Conservation (phyloP, 2,888 invertebrate species). For the Phalera bucephala region DNA sequence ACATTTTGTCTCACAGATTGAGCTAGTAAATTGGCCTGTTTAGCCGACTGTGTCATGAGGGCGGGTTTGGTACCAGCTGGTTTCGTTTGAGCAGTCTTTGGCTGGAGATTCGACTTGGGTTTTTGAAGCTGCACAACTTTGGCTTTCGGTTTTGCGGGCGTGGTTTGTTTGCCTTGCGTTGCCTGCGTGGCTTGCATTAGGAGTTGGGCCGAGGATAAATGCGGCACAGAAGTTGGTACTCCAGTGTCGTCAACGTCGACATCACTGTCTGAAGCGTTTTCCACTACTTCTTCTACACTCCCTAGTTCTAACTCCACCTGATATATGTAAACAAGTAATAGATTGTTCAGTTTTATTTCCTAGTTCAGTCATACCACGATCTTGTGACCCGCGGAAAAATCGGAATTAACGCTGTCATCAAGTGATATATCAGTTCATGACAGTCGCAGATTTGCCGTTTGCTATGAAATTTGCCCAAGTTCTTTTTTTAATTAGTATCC, state of each 20-base stretch:
- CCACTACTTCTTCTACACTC: constrained; percentile 53
- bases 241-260: constrained; percentile 71
- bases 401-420: no score
- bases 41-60: constrained; percentile 53
- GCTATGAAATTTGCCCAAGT: no score
- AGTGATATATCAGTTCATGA: no score
- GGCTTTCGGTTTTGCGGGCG: constrained; percentile 36
- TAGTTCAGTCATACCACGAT: constrained; percentile 3
- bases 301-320: constrained; percentile 59
- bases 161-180: constrained; percentile 35
- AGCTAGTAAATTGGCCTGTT: constrained; percentile 49
- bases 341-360: neutral
- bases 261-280: constrained; percentile 68
- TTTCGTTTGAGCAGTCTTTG: constrained; percentile 27
- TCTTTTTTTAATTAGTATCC: no score
- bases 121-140: constrained; percentile 46
- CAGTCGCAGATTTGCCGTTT: no score
- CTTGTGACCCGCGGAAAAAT: no score
- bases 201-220: constrained; percentile 66
- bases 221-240: constrained; percentile 36
- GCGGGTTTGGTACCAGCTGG: constrained; percentile 27
- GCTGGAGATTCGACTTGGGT: constrained; percentile 30
- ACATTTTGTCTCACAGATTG: constrained; percentile 46
- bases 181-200: constrained; percentile 64
- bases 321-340: no score